These are phyloP conservation scores for Meles meles DNA, from an alignment of 2,113 vertebrate genomes.

Conservation along the genomic window DNA sequence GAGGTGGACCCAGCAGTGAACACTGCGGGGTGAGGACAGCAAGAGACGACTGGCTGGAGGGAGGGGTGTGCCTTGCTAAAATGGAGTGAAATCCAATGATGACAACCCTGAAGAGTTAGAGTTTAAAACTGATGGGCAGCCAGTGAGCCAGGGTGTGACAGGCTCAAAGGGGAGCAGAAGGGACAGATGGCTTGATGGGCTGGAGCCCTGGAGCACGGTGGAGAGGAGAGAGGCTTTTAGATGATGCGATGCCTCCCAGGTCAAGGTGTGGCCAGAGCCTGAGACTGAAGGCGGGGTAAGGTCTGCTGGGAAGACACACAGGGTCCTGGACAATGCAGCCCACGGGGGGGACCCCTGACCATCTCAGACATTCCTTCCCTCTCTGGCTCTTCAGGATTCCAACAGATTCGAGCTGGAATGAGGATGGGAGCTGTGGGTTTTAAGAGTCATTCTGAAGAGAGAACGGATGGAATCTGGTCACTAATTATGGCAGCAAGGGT, in stretches of 20 bases:
- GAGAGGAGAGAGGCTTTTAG: not conserved
- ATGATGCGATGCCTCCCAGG: fast-evolving
- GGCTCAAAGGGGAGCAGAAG: not conserved
- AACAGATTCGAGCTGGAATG: not conserved
- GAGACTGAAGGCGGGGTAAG: fast-evolving
- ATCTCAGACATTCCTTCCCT: not conserved
- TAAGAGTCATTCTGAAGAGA: not conserved
- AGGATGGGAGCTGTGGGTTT: not conserved
- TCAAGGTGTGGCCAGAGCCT: fast-evolving
- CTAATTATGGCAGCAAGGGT: not conserved
- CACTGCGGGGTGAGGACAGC: fast-evolving
- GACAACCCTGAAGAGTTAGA: too few species aligned
- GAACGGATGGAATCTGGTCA: not conserved
- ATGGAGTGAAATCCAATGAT: not conserved
- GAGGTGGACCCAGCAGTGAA: not conserved
- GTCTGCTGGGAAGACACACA: not conserved
- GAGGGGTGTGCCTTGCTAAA: not conserved
- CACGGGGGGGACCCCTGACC: not conserved
- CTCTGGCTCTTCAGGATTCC: not conserved
- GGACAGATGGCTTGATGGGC: not conserved
- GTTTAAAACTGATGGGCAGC: not conserved
- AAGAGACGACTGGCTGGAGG: not conserved
- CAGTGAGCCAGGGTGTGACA: not conserved
- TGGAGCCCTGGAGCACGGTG: fast-evolving
- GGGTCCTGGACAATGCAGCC: fast-evolving